Percentiles rank a stretch among this genome's conserved stretches.
phyloP scores from a whole-genome alignment of 2,797 vertebrate species.

The Syngnathus rostellatus region DNA sequence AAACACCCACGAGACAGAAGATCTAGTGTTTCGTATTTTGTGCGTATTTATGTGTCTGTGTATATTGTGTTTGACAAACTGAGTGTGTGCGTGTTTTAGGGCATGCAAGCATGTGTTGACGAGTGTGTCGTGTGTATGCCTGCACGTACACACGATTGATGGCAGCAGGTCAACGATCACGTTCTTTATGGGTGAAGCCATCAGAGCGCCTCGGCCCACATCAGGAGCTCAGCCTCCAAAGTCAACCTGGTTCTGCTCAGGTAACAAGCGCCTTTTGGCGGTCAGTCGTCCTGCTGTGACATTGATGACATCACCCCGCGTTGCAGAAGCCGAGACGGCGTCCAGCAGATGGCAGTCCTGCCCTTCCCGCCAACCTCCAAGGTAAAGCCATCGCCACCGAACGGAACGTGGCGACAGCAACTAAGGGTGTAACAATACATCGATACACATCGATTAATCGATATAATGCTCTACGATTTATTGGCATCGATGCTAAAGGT shows the following conservation, averaged over 20 bases:
- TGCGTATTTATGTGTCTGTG: no score
- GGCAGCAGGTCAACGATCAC: constrained; percentile 83
- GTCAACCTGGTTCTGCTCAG: constrained; percentile 90
- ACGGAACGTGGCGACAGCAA: no score
- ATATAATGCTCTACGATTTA: no score
- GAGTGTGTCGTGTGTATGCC: neutral
- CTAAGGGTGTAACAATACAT: no score
- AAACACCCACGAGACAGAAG: no score
- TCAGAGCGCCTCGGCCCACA: constrained; percentile 93
- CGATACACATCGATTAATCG: no score
- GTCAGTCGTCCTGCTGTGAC: neutral
- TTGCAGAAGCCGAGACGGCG: constrained; percentile 81
- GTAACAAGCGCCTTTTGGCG: constrained; percentile 56
- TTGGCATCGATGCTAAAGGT: no score
- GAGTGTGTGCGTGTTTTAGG: neutral
- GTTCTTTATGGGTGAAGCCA: constrained; percentile 92
- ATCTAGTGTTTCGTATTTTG: no score
- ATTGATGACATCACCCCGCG: neutral
- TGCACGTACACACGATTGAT: neutral
- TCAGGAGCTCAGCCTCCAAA: constrained; percentile 81
- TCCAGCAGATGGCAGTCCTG: constrained; percentile 85
- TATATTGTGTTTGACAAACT: no score
- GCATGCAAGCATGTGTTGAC: no score
- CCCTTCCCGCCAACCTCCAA: constrained; percentile 73
- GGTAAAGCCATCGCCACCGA: constrained; percentile 57